A percentile compares a stretch with the other conserved stretches of the same genome.
Conservation (phyloP, 92 coral and sea anemone genomes). For the Muricea muricata region DNA sequence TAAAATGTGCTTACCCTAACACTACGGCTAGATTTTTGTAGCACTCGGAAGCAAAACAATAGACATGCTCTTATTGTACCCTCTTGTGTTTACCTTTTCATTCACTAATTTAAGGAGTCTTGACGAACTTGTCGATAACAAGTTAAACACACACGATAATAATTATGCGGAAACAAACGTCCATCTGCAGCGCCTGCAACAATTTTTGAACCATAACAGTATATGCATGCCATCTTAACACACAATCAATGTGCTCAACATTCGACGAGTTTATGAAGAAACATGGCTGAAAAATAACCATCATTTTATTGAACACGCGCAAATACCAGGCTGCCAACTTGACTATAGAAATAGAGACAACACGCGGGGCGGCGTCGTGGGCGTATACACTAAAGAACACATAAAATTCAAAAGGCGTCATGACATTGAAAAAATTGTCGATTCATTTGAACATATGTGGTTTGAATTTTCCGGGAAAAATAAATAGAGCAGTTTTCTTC, state of each 20-base stretch:
- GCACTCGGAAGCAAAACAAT: not conserved
- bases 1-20: not conserved
- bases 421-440: conserved; percentile 46
- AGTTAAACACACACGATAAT: not conserved
- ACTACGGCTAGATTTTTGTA: not conserved
- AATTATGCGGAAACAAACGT: not conserved
- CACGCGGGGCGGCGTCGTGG: conserved; percentile 51
- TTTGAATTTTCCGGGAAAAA: conserved; percentile 54
- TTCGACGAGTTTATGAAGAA: conserved; percentile 48
- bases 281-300: conserved; percentile 63
- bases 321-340: conserved; percentile 47
- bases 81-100: not conserved
- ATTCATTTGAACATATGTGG: conserved; percentile 55
- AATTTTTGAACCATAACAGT: conserved; percentile 8
- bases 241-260: conserved; percentile 60
- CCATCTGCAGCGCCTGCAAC: not conserved
- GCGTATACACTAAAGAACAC: conserved; percentile 45
- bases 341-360: conserved; percentile 41
- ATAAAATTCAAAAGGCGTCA: conserved; percentile 46
- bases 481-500: not conserved
- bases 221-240: conserved; percentile 51
- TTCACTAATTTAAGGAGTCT: not conserved
- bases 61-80: not conserved
- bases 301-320: conserved; percentile 43
- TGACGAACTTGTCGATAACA: not conserved